Conservation (phyloP, 1,140 invertebrate genomes). For the Aphelinus atriplicis region DNA sequence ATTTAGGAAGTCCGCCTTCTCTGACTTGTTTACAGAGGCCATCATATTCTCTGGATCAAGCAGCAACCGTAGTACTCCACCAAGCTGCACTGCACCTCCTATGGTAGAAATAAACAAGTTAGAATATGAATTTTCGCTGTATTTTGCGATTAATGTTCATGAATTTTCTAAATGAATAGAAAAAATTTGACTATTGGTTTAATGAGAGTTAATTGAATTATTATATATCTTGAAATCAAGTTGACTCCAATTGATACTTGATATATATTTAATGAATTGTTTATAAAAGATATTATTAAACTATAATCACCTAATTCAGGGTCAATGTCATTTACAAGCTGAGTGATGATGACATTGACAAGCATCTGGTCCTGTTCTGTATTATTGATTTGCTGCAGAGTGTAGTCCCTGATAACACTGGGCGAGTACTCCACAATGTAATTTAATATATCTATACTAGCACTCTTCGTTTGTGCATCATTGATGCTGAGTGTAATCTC, state of each 20-base stretch:
- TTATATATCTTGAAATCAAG: too few species aligned
- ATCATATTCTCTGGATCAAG: slow-evolving; percentile 99
- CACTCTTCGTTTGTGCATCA: slow-evolving; percentile 92
- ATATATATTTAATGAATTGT: background rate
- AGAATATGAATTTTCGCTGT: too few species aligned
- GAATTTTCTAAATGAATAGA: too few species aligned
- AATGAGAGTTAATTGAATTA: too few species aligned
- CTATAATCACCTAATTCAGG: slow-evolving; percentile 75
- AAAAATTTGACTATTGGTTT: too few species aligned
- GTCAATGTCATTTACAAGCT: slow-evolving; percentile 89
- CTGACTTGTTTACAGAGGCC: slow-evolving; percentile 90
- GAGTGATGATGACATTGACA: slow-evolving; percentile 97
- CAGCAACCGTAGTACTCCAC: slow-evolving; percentile 91
- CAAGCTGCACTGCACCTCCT: slow-evolving; percentile 95
- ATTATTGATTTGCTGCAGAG: slow-evolving; percentile 88
- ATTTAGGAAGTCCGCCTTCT: slow-evolving; percentile 97
- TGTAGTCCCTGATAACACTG: slow-evolving; percentile 96
- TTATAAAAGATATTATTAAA: too few species aligned
- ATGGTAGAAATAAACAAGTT: background rate
- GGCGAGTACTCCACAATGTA: slow-evolving; percentile 99
- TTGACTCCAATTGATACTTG: background rate
- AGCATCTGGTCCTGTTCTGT: slow-evolving; percentile 93
- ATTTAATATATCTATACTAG: slow-evolving; percentile 97
- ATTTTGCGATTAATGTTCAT: too few species aligned
- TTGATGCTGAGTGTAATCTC: slow-evolving; percentile 95